Evolutionary conservation across 1,140 invertebrate species (phyloP).

Genomic region (Paracyclopina nana): DNA sequence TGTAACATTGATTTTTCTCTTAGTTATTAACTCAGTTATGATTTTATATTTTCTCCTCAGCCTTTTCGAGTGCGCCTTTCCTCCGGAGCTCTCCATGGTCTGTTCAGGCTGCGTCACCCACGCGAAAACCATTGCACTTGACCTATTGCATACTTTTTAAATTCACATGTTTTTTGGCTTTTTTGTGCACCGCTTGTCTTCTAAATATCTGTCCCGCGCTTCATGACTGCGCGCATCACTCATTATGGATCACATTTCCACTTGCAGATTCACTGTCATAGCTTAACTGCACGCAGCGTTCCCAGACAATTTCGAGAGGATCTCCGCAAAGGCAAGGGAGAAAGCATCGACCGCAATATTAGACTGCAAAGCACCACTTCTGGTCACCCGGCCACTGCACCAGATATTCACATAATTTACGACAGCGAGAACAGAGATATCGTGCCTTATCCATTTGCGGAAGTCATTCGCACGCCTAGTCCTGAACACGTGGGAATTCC

Average conservation of each 20-base stretch:
- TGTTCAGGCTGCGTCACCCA: too few species aligned
- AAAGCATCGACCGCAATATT: neutral
- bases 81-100: too few species aligned
- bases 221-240: too few species aligned
- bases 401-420: neutral
- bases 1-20: too few species aligned
- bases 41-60: too few species aligned
- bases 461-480: neutral
- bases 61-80: too few species aligned
- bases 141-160: too few species aligned
- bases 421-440: neutral
- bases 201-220: too few species aligned
- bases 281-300: constrained; percentile 1
- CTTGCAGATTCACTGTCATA: constrained; percentile 1
- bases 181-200: too few species aligned
- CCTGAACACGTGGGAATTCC: neutral
- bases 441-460: constrained; percentile 1
- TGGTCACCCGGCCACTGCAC: neutral
- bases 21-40: too few species aligned
- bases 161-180: too few species aligned
- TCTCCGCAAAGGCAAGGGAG: neutral
- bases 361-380: neutral
- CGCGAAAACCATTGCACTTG: too few species aligned
- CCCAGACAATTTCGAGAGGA: neutral
- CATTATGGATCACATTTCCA: neutral